Percentiles rank a stretch among this genome's conserved stretches.
These are phyloP conservation scores for Allophyes oxyacanthae DNA, from an alignment of 2,888 invertebrate genomes.

Conservation along the genomic window DNA sequence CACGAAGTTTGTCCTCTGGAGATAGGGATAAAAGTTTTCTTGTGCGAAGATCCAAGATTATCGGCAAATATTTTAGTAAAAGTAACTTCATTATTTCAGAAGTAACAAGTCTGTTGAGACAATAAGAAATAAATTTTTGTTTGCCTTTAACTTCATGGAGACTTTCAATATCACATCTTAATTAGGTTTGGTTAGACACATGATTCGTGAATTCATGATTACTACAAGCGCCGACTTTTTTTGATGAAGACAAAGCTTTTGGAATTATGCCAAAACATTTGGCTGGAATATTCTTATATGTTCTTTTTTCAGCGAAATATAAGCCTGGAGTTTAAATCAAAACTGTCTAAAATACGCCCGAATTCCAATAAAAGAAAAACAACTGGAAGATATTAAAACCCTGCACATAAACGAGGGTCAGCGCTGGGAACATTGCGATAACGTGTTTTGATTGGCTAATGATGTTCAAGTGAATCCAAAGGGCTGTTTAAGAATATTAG, in stretches of 20 bases:
- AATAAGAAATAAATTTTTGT: constrained; percentile 9
- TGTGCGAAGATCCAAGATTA: constrained; percentile 18
- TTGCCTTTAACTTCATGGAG: constrained; percentile 2
- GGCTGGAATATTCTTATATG: constrained; percentile 22
- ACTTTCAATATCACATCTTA: constrained; percentile 9
- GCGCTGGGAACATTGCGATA: constrained; percentile 48
- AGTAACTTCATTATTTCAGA: constrained; percentile 12
- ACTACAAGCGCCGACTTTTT: constrained; percentile 15
- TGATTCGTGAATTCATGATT: constrained; percentile 27
- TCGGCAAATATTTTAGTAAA: constrained; percentile 22
- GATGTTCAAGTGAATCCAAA: constrained; percentile 55
- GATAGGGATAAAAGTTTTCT: constrained; percentile 19
- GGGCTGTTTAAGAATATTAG: constrained; percentile 57
- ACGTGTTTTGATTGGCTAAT: constrained; percentile 63
- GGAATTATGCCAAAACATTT: constrained; percentile 32
- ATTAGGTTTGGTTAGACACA: constrained; percentile 21
- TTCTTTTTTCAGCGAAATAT: constrained; percentile 11
- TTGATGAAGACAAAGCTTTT: constrained; percentile 28
- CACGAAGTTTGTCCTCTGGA: constrained; percentile 31
- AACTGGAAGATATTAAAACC: constrained; percentile 32
- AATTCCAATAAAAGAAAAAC: constrained; percentile 29
- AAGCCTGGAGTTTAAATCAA: constrained; percentile 19
- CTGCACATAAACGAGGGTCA: constrained; percentile 44
- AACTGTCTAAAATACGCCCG: constrained; percentile 24
- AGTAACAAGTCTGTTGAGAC: constrained; percentile 10